phyloP scores from a whole-genome alignment of 1,140 invertebrate genomes.

The Dendroctonus ponderosae region DNA sequence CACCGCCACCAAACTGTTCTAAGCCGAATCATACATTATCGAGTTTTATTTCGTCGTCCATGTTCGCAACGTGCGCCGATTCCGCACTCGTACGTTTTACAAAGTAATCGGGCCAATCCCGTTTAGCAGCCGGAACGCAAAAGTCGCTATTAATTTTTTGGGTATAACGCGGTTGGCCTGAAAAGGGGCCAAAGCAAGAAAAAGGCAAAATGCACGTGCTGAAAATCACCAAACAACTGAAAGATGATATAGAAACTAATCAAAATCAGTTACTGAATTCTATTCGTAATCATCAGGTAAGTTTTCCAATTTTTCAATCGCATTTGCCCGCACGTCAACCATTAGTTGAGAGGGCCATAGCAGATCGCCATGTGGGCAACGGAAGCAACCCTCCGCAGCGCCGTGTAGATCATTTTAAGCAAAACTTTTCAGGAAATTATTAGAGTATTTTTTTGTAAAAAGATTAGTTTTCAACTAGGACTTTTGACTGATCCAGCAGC shows the following conservation, averaged over 20 bases:
- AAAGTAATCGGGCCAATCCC: too few relatives aligned
- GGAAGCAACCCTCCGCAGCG: conserved; percentile 2
- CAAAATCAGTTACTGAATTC: conserved; percentile 66
- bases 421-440: conserved; percentile 17
- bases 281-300: conserved; percentile 67
- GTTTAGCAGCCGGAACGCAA: too few relatives aligned
- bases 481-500: not conserved
- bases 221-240: conserved; percentile 65
- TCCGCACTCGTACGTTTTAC: too few relatives aligned
- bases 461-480: not conserved
- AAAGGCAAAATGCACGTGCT: conserved; percentile 50
- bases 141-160: not conserved
- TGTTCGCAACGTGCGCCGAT: too few relatives aligned
- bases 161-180: not conserved
- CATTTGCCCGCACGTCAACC: conserved; percentile 35
- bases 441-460: conserved; percentile 5
- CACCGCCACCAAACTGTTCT: too few relatives aligned
- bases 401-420: not conserved
- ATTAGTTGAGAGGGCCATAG: not conserved
- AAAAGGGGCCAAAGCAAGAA: conserved; percentile 3
- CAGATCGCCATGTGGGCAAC: not conserved
- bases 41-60: too few relatives aligned
- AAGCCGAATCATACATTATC: too few relatives aligned
- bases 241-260: conserved; percentile 61
- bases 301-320: conserved; percentile 39